phyloP scores from a whole-genome alignment of 2,113 vertebrate species.

The Lethenteron reissneri region DNA sequence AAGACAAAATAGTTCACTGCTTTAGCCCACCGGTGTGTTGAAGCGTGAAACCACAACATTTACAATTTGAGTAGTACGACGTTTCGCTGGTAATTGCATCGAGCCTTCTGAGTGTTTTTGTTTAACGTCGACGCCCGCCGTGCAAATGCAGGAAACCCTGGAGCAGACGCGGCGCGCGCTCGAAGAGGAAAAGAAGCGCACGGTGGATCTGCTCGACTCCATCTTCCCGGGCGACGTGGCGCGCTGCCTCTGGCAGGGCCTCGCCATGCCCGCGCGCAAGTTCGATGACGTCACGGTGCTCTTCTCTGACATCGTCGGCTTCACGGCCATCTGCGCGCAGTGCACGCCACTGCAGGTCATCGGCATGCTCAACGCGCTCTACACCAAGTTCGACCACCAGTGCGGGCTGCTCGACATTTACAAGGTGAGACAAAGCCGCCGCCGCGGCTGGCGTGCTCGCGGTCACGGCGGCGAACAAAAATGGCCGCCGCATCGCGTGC shows the following conservation, averaged over 20 bases:
- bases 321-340: slow-evolving; percentile 86
- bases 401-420: slow-evolving; percentile 92
- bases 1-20: too few species aligned
- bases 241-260: slow-evolving; percentile 81
- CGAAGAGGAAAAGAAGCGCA: slow-evolving; percentile 91
- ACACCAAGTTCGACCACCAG: slow-evolving; percentile 91
- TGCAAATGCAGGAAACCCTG: slow-evolving; percentile 23
- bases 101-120: too few species aligned
- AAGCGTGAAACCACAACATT: too few species aligned
- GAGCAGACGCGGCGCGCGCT: slow-evolving; percentile 76
- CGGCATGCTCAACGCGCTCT: slow-evolving; percentile 94
- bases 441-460: too few species aligned
- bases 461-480: too few species aligned
- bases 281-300: slow-evolving; percentile 97
- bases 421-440: too few species aligned
- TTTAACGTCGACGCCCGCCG: too few species aligned
- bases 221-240: slow-evolving; percentile 94
- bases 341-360: slow-evolving; percentile 98
- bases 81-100: too few species aligned
- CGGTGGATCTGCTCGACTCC: slow-evolving; percentile 83
- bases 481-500: too few species aligned
- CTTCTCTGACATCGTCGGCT: slow-evolving; percentile 94
- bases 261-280: slow-evolving; percentile 71
- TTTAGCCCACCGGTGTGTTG: too few species aligned
- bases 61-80: too few species aligned